Conservation (phyloP, 2,888 invertebrate species). For the Yponomeuta cagnagella region DNA sequence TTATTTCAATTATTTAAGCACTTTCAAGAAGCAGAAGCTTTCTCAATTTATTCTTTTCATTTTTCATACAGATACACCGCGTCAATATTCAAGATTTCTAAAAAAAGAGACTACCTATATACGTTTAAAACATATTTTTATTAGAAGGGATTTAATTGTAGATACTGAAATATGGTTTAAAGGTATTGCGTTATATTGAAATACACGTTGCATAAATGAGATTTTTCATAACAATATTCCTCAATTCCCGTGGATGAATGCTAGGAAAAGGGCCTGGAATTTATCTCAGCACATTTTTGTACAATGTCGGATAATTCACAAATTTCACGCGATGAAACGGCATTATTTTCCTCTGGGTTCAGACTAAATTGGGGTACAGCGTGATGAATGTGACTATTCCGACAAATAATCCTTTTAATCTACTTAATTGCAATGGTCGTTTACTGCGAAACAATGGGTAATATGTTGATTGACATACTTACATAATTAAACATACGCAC, state of each 20-base stretch:
- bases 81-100: too few species aligned
- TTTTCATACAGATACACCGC: too few species aligned
- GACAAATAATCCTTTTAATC: neutral
- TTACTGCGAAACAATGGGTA: neutral
- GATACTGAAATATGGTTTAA: too few species aligned
- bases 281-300: neutral
- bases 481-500: neutral
- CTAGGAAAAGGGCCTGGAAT: neutral
- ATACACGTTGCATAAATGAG: neutral
- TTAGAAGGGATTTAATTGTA: too few species aligned
- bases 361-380: neutral
- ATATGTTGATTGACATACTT: neutral
- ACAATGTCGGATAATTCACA: neutral
- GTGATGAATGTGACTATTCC: neutral
- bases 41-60: too few species aligned
- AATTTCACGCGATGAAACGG: neutral
- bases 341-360: neutral
- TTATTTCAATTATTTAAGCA: too few species aligned
- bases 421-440: neutral
- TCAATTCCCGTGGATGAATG: neutral
- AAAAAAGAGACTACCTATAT: too few species aligned
- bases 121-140: too few species aligned
- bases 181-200: too few species aligned
- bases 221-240: neutral
- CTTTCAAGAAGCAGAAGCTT: too few species aligned